Percentiles rank a stretch among this genome's conserved stretches.
phyloP scores from a whole-genome alignment of 2,797 vertebrate species.

The Siniperca obscura region DNA sequence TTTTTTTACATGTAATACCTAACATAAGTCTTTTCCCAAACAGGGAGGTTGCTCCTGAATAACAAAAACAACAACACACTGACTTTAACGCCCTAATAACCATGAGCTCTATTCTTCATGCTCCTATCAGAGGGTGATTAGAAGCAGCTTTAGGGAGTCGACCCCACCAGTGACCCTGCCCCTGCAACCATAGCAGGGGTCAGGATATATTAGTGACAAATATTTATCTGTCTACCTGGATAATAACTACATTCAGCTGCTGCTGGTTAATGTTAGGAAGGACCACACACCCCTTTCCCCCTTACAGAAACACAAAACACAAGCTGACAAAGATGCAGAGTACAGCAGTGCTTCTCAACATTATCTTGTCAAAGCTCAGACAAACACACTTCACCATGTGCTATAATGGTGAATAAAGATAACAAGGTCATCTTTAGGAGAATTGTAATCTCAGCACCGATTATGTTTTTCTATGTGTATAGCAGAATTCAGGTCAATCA shows the following conservation, averaged over 20 bases:
- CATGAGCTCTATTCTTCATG: constrained; percentile 47
- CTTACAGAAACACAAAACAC: constrained; percentile 36
- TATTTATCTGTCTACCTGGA: constrained; percentile 66
- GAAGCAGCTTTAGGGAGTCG: constrained; percentile 71
- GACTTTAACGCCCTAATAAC: constrained; percentile 48
- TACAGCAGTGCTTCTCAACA: constrained; percentile 14
- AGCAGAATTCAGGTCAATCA: constrained; percentile 1
- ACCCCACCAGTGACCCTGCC: constrained; percentile 60
- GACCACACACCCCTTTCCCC: background rate
- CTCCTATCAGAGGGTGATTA: constrained; percentile 74
- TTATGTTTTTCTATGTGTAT: background rate
- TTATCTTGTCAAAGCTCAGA: constrained; percentile 16
- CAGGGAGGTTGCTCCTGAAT: constrained; percentile 24
- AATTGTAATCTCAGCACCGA: background rate
- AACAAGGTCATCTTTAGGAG: background rate
- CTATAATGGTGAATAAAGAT: background rate
- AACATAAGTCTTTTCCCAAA: constrained; percentile 29
- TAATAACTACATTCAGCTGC: constrained; percentile 68
- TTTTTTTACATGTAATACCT: constrained; percentile 36
- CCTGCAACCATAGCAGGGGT: constrained; percentile 56
- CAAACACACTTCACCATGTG: constrained; percentile 6
- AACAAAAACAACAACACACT: constrained; percentile 42
- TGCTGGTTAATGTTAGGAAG: constrained; percentile 55
- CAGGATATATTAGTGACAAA: constrained; percentile 65
- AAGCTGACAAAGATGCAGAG: constrained; percentile 40